phyloP scores from a whole-genome alignment of 2,113 vertebrate genomes.

The Aegithalos caudatus region DNA sequence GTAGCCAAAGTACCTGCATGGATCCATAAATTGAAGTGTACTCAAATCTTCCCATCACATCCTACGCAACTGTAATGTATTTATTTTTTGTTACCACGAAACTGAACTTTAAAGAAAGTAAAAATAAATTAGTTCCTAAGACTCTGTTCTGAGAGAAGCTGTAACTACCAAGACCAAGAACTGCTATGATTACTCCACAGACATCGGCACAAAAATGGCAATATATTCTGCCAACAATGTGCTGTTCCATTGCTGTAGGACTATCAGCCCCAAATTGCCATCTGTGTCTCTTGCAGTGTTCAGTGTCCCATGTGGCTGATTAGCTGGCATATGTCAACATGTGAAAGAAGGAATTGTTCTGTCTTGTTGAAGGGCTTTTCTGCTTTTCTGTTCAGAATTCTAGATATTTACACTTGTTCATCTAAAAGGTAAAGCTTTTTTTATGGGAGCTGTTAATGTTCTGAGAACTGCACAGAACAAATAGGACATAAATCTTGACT shows the following conservation, averaged over 20 bases:
- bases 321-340: slow-evolving; percentile 20
- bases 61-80: background rate
- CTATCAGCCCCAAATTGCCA: slow-evolving; percentile 35
- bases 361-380: background rate
- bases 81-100: background rate
- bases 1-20: background rate
- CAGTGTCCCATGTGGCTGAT: slow-evolving; percentile 34
- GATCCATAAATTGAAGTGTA: background rate
- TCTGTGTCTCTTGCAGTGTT: slow-evolving; percentile 46
- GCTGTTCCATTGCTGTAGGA: slow-evolving; percentile 3
- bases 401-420: background rate
- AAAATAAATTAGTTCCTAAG: background rate
- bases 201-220: slow-evolving; percentile 13
- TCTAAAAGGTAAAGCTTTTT: background rate
- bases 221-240: slow-evolving; percentile 37
- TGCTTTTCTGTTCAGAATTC: background rate
- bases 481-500: background rate
- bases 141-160: background rate
- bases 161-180: background rate
- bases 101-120: background rate
- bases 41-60: background rate
- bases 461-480: background rate
- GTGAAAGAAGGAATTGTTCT: slow-evolving; percentile 31
- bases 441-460: background rate
- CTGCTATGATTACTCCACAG: background rate